These are phyloP conservation scores for Coptodon rendalli DNA, from an alignment of 2,113 vertebrate genomes.

Conservation along the genomic window DNA sequence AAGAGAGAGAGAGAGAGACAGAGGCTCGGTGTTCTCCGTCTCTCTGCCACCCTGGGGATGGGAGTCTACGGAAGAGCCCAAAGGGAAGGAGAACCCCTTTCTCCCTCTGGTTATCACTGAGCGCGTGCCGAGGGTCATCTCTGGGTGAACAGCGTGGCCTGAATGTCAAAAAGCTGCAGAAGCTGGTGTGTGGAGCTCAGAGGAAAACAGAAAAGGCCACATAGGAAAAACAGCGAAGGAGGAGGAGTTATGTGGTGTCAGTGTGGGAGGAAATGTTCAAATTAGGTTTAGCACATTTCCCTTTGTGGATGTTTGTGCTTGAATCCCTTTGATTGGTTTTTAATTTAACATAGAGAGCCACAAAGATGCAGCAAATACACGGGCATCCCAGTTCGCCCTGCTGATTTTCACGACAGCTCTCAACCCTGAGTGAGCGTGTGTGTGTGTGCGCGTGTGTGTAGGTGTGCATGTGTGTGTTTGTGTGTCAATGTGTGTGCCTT, in stretches of 20 bases:
- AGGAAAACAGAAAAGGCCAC: background rate
- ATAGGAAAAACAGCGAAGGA: background rate
- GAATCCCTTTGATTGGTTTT: background rate
- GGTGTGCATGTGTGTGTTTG: background rate
- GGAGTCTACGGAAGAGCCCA: constrained; percentile 12
- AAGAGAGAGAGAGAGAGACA: background rate
- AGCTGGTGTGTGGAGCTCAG: background rate
- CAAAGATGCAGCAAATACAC: background rate
- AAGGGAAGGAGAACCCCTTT: constrained; percentile 15
- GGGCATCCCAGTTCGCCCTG: background rate
- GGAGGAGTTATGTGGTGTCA: constrained; percentile 11
- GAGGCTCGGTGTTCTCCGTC: background rate
- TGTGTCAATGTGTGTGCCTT: background rate
- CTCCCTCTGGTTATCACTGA: background rate
- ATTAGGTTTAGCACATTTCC: constrained; percentile 16
- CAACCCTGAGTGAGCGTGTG: background rate
- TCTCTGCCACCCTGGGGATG: background rate
- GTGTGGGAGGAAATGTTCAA: constrained; percentile 32
- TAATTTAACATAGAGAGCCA: background rate
- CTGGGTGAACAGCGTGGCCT: background rate
- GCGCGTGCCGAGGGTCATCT: constrained; percentile 22
- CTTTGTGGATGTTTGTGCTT: background rate
- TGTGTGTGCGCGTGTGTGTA: background rate
- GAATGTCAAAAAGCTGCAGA: constrained; percentile 26
- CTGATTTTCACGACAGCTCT: background rate